Evolutionary conservation across 2,797 vertebrate genomes (phyloP).

Genomic region (Phyllotis vaccarum): DNA sequence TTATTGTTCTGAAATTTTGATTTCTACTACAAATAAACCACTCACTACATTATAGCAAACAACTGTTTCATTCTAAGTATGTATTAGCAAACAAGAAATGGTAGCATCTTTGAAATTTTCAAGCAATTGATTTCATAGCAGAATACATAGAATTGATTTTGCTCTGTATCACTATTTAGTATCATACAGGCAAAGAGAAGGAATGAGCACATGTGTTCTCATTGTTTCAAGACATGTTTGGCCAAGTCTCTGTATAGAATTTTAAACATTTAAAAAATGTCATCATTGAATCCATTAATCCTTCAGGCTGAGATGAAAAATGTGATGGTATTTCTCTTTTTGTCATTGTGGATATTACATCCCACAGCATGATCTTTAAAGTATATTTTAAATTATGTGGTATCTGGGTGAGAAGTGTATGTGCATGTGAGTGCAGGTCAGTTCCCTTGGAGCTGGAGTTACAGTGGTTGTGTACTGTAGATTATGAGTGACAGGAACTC

Average conservation of each 20-base stretch:
- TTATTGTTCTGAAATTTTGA: not conserved
- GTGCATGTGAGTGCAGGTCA: not conserved
- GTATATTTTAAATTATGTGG: not conserved
- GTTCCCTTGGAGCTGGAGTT: not conserved
- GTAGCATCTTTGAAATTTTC: not conserved
- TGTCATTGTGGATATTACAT: not conserved
- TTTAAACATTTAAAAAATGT: constrained; percentile 32
- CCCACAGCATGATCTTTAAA: not conserved
- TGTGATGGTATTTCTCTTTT: not conserved
- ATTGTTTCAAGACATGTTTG: not conserved
- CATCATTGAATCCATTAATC: not conserved
- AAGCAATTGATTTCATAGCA: constrained; percentile 1
- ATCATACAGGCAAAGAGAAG: not conserved
- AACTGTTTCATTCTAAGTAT: constrained; percentile 25
- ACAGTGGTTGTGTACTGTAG: not conserved
- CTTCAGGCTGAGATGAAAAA: not conserved
- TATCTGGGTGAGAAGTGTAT: not conserved
- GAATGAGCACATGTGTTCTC: not conserved
- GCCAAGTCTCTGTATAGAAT: not conserved
- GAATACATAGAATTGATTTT: constrained; percentile 1
- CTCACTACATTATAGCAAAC: not conserved
- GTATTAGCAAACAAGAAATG: constrained; percentile 17
- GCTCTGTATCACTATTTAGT: constrained; percentile 6
- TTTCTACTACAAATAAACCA: constrained; percentile 35
- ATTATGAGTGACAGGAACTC: not conserved